Percentiles rank a stretch among this genome's conserved stretches.
Conservation (phyloP, 2,797 vertebrate species). For the Manis javanica region DNA sequence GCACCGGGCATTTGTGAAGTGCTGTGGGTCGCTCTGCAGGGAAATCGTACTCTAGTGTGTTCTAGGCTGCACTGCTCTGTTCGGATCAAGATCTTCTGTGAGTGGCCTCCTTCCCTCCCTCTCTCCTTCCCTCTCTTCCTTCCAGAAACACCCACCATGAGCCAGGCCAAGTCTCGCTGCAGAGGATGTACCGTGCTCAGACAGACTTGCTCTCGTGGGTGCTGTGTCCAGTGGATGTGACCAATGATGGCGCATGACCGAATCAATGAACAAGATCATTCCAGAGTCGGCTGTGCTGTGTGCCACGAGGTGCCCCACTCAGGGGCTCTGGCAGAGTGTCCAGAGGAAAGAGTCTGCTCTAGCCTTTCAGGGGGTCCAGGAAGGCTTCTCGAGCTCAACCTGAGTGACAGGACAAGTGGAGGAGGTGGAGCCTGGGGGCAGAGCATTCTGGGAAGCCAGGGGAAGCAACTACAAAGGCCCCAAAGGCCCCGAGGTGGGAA, state of each 20-base stretch:
- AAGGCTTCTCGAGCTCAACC: neutral
- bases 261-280: neutral
- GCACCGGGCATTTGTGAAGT: neutral
- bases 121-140: neutral
- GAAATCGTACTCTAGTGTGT: neutral
- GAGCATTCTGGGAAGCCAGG: neutral
- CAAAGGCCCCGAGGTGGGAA: neutral
- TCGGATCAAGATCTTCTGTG: neutral
- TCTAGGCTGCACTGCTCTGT: neutral
- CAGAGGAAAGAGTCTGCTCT: neutral
- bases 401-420: neutral
- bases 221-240: neutral
- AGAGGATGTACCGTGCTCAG: neutral
- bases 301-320: neutral
- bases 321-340: neutral
- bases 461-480: neutral
- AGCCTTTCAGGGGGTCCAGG: neutral
- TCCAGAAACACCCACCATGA: neutral
- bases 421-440: neutral
- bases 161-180: neutral
- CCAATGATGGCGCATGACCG: rapidly evolving
- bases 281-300: rapidly evolving
- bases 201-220: neutral
- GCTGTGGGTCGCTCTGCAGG: neutral
- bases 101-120: neutral